Evolutionary conservation across 2,113 vertebrate species (phyloP).

Genomic region (Candoia aspera): DNA sequence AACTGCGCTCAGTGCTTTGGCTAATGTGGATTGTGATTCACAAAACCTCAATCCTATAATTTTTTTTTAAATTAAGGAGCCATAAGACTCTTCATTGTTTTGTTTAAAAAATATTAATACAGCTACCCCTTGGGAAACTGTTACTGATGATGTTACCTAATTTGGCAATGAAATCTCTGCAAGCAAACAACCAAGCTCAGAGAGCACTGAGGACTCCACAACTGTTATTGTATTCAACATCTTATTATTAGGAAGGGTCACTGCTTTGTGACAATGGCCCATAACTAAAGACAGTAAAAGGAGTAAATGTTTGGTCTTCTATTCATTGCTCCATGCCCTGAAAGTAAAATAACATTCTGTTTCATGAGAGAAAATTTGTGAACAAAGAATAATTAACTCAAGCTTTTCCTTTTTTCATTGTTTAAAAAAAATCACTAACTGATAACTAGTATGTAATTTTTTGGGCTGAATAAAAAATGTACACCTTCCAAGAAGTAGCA

Average conservation of each 20-base stretch:
- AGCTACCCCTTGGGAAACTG: too few relatives aligned
- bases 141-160: too few relatives aligned
- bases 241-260: background rate
- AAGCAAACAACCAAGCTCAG: too few relatives aligned
- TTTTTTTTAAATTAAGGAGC: too few relatives aligned
- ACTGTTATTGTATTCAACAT: background rate
- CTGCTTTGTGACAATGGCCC: background rate
- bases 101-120: too few relatives aligned
- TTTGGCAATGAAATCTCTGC: too few relatives aligned
- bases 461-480: slow-evolving; percentile 61
- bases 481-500: slow-evolving; percentile 43
- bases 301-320: slow-evolving; percentile 56
- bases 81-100: too few relatives aligned
- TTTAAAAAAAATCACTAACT: slow-evolving; percentile 45
- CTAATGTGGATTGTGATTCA: too few relatives aligned
- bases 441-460: slow-evolving; percentile 41
- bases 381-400: slow-evolving; percentile 45
- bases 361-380: slow-evolving; percentile 37
- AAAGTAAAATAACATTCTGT: slow-evolving; percentile 50
- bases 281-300: background rate
- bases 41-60: too few relatives aligned
- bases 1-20: too few relatives aligned
- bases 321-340: slow-evolving; percentile 50
- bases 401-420: slow-evolving; percentile 29
- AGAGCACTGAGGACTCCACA: too few relatives aligned